A percentile compares a stretch with the other conserved stretches of the same genome.
These are phyloP conservation scores for Drosophila sordidula DNA, from an alignment of 2,888 invertebrate genomes.

Conservation along the genomic window DNA sequence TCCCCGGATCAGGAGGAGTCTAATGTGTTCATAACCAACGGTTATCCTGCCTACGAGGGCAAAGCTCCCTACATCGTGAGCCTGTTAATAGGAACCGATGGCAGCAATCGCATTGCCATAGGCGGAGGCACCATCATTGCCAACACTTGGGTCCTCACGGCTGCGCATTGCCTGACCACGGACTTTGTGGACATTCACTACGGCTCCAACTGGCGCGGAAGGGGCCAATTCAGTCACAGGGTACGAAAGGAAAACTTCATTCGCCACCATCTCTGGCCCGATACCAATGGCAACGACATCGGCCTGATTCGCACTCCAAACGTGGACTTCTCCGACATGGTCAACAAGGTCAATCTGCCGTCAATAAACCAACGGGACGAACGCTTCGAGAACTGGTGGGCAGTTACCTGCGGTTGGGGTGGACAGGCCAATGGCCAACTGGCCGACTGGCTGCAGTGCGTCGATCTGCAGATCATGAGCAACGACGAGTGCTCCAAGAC, in stretches of 20 bases:
- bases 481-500: conserved; percentile 71
- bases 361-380: conserved; percentile 39
- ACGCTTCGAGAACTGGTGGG: conserved; percentile 69
- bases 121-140: conserved; percentile 55
- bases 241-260: conserved; percentile 51
- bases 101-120: conserved; percentile 25
- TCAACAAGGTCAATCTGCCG: conserved; percentile 53
- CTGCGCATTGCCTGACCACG: conserved; percentile 54
- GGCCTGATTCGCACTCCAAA: conserved; percentile 65
- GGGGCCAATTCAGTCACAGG: conserved; percentile 32
- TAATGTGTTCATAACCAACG: conserved; percentile 64
- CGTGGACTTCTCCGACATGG: conserved; percentile 33
- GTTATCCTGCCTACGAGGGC: conserved; percentile 54
- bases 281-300: conserved; percentile 65
- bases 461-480: conserved; percentile 76
- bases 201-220: conserved; percentile 52
- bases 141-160: conserved; percentile 47
- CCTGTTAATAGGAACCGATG: conserved; percentile 46
- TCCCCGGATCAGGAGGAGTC: background rate
- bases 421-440: conserved; percentile 52
- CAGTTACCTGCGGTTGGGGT: conserved; percentile 85
- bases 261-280: conserved; percentile 42
- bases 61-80: conserved; percentile 73
- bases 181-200: conserved; percentile 57
- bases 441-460: conserved; percentile 78